Conservation (phyloP, 2,888 invertebrate species). For the Drosophila helvetica region DNA sequence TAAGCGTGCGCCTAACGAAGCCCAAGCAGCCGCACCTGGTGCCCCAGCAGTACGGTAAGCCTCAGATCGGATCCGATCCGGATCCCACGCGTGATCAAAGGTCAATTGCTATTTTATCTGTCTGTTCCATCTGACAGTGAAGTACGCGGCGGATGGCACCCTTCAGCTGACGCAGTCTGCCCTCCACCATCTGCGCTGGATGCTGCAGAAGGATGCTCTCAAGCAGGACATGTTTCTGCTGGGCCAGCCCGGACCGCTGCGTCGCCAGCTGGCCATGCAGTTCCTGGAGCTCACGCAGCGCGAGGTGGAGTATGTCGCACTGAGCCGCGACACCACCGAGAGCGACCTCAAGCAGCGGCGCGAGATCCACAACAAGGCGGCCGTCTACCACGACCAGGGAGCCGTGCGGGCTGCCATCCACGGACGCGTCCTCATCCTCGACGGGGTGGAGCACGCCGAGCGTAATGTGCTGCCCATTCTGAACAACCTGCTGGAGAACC, state of each 20-base stretch:
- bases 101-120: slow-evolving; percentile 6
- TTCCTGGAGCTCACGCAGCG: slow-evolving; percentile 94
- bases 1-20: slow-evolving; percentile 87
- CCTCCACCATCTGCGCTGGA: slow-evolving; percentile 94
- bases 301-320: slow-evolving; percentile 96
- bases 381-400: slow-evolving; percentile 97
- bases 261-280: slow-evolving; percentile 93
- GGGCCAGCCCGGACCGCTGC: slow-evolving; percentile 93
- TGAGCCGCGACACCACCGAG: slow-evolving; percentile 98
- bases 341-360: slow-evolving; percentile 97
- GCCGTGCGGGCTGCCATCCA: slow-evolving; percentile 95
- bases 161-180: slow-evolving; percentile 88
- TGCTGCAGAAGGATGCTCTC: slow-evolving; percentile 96
- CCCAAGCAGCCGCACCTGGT: slow-evolving; percentile 91
- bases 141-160: slow-evolving; percentile 85
- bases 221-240: slow-evolving; percentile 98
- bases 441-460: slow-evolving; percentile 99
- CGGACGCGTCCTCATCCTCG: slow-evolving; percentile 94
- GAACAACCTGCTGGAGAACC: slow-evolving; percentile 97
- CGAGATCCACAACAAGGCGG: slow-evolving; percentile 94
- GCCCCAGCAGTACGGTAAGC: slow-evolving; percentile 85
- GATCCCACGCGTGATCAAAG: slow-evolving; percentile 26
- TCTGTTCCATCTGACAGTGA: slow-evolving; percentile 78
- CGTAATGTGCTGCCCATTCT: slow-evolving; percentile 97
- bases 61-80: neutral